These are phyloP conservation scores for Xenopus borealis DNA, from an alignment of 2,113 vertebrate genomes.

Conservation along the genomic window DNA sequence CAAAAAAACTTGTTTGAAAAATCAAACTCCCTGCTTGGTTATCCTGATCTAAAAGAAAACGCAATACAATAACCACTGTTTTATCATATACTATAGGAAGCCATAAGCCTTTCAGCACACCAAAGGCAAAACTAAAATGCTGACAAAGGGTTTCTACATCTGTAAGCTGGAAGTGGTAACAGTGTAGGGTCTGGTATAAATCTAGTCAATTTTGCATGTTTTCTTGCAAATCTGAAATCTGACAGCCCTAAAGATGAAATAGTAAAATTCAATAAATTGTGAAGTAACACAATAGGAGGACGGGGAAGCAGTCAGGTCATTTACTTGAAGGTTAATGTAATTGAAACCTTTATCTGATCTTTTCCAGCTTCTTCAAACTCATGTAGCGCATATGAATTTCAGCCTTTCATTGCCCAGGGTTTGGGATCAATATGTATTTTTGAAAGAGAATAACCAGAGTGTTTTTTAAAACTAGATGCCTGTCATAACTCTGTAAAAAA, in stretches of 20 bases:
- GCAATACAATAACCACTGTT: too few relatives aligned
- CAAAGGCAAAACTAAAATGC: too few relatives aligned
- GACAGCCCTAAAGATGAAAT: neutral
- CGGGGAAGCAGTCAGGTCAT: neutral
- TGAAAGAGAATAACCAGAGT: neutral
- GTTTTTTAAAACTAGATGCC: neutral
- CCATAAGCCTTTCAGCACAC: too few relatives aligned
- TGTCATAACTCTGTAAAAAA: neutral
- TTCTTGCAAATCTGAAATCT: neutral
- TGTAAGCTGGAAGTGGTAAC: neutral
- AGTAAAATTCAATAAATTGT: constrained; percentile 2
- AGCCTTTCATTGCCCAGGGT: neutral
- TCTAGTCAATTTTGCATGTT: neutral
- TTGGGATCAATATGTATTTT: neutral
- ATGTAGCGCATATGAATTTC: constrained; percentile 1
- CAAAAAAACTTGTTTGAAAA: too few relatives aligned
- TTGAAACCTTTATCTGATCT: neutral
- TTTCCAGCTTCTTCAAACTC: neutral
- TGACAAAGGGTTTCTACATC: too few relatives aligned
- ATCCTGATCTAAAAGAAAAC: too few relatives aligned
- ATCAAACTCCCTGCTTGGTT: too few relatives aligned
- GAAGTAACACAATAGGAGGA: neutral
- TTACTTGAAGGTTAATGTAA: constrained; percentile 2
- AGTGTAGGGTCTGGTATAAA: neutral
- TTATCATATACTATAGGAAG: too few relatives aligned